Base-by-base conservation (phyloP, 2,888 invertebrate species). In the Spilarctia lutea region DNA sequence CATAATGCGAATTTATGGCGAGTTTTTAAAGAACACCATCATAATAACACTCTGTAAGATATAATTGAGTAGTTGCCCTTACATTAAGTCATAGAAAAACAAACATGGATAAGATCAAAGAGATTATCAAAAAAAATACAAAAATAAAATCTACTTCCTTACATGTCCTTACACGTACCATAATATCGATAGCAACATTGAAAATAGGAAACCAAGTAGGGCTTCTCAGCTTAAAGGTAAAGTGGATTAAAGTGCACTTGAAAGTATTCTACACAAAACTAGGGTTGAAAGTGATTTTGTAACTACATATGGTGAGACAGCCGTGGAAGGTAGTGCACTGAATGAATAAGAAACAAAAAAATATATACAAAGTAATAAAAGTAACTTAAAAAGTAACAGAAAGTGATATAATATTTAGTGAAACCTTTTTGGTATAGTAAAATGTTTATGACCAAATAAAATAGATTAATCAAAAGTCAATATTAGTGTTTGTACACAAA, bases 231-330 rank as follows among this genome's bases (percentile, higher is more conserved):
- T 77, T 86, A 84, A 78, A 85, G 84, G 84, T 88, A 93, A 93
- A 84, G 89, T 72, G 87, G 94, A 93, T 94, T 94, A 94, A 67
- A 69, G 70, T 52, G 88, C 93, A 92, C 91, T 92, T 94, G 81
- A 24, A 88, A 73, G 94, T 83, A 76, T 92, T 93, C 93, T 66
- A 67, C 80, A 80, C 77, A 78, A 78, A 84, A 81, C 82, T 75
- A 79, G 85, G 83, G 82, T 76, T 56, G 65, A 75, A 79, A 85
- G 85, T 88, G 92, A 92, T 92, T 93, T 91, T 83, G 79, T 75
- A 78, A 69, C 85, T 30, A 42, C 30, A 86, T 93, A 85, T 89
- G 68, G 75, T 79, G 79, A 79, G 69, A 75, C 45, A 80, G 76
- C 83, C 71, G 72, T 48, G 35, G 67, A 48, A 74, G 48, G 71